A percentile compares a stretch with the other conserved stretches of the same genome.
These are phyloP conservation scores for Condylura cristata DNA, from an alignment of 2,113 vertebrate species.

Conservation along the genomic window DNA sequence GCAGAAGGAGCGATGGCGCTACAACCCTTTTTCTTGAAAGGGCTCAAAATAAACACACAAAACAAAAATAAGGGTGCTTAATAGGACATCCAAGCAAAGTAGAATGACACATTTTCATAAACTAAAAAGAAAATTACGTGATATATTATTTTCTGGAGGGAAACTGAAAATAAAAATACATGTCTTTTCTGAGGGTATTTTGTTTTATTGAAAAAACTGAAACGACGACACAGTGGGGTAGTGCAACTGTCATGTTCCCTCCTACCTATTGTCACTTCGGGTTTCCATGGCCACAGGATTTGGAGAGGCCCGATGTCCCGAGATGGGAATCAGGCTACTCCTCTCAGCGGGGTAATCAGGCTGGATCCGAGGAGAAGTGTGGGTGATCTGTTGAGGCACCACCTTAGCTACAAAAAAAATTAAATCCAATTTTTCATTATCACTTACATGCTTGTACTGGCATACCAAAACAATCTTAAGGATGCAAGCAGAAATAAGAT, in stretches of 20 bases:
- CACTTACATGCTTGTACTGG: background rate
- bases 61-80: background rate
- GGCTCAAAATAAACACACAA: background rate
- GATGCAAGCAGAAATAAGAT: constrained; percentile 16
- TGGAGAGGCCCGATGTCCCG: constrained; percentile 95
- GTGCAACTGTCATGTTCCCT: background rate
- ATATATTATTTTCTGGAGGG: background rate
- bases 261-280: constrained; percentile 95
- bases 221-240: background rate
- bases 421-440: constrained; percentile 33
- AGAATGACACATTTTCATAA: constrained; percentile 27
- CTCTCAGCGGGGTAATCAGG: constrained; percentile 95
- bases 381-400: constrained; percentile 97
- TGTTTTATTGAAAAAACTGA: background rate
- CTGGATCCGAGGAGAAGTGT: constrained; percentile 97
- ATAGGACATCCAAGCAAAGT: background rate
- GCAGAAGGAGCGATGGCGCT: background rate
- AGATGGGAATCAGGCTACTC: constrained; percentile 94
- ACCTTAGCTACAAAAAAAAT: constrained; percentile 92
- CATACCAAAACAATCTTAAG: background rate
- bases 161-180: constrained; percentile 8
- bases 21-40: background rate
- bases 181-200: background rate
- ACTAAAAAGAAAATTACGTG: background rate
- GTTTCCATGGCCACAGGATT: constrained; percentile 98